Conservation (phyloP, 2,797 vertebrate species). For the Coreius guichenoti region DNA sequence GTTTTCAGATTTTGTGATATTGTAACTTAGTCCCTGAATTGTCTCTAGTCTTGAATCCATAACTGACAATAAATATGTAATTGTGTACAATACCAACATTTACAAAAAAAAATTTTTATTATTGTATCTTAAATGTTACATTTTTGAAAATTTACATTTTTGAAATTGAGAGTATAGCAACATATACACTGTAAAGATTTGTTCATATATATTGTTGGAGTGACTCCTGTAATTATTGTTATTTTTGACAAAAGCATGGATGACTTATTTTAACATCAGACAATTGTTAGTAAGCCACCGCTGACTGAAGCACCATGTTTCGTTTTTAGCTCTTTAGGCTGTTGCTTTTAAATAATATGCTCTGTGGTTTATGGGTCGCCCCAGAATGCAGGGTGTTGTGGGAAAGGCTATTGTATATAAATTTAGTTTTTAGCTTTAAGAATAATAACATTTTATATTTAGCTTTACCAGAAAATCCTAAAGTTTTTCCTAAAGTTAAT, state of each 20-base stretch:
- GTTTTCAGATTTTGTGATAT: neutral
- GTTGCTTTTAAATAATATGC: neutral
- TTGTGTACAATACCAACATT: neutral
- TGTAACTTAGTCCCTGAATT: neutral
- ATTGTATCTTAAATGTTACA: neutral
- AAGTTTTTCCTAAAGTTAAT: no score
- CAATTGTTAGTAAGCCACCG: neutral
- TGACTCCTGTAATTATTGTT: neutral
- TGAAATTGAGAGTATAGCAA: neutral
- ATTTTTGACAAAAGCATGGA: neutral
- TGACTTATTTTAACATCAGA: neutral
- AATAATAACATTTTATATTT: neutral
- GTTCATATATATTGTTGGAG: neutral
- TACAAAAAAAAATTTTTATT: neutral
- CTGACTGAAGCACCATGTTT: neutral
- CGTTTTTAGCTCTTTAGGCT: neutral
- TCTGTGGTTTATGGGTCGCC: neutral
- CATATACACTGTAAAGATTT: neutral
- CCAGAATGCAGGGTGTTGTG: neutral
- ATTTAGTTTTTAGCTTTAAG: neutral
- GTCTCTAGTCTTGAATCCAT: neutral
- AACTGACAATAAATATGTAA: neutral
- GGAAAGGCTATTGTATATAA: neutral
- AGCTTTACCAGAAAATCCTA: no score
- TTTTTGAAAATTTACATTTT: neutral